Evolutionary conservation across 2,797 vertebrate species (phyloP).

Genomic region (Odontamblyopus lacepedii): DNA sequence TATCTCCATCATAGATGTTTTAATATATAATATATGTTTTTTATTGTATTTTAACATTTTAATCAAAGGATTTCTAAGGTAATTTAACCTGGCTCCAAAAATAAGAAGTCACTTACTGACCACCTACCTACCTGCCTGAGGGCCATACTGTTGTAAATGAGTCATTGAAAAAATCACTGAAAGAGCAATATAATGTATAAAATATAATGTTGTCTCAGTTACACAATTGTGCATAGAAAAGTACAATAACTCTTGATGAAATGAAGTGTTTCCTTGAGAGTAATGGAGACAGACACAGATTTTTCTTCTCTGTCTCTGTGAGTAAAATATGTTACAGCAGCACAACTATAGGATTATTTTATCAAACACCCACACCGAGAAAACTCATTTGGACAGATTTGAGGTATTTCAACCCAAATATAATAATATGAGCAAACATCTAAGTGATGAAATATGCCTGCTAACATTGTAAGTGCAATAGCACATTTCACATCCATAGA

Average conservation of each 20-base stretch:
- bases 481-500: conserved; percentile 55
- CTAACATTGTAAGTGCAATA: conserved; percentile 50
- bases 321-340: conserved; percentile 18
- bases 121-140: not conserved
- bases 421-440: conserved; percentile 53
- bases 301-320: not conserved
- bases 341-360: conserved; percentile 19
- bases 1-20: not conserved
- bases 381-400: conserved; percentile 32
- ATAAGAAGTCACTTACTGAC: not conserved
- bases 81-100: not conserved
- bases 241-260: not conserved
- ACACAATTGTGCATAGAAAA: not conserved
- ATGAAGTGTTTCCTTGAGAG: not conserved
- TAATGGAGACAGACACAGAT: not conserved
- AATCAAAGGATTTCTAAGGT: not conserved
- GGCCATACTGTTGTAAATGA: not conserved
- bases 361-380: conserved; percentile 22
- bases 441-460: conserved; percentile 42
- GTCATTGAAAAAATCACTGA: not conserved
- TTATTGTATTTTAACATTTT: not conserved
- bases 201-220: not conserved
- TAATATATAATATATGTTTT: too few species aligned
- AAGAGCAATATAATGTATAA: not conserved
- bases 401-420: conserved; percentile 32